Base-by-base conservation (phyloP, 2,888 invertebrate species). In the Philonicus albiceps region DNA sequence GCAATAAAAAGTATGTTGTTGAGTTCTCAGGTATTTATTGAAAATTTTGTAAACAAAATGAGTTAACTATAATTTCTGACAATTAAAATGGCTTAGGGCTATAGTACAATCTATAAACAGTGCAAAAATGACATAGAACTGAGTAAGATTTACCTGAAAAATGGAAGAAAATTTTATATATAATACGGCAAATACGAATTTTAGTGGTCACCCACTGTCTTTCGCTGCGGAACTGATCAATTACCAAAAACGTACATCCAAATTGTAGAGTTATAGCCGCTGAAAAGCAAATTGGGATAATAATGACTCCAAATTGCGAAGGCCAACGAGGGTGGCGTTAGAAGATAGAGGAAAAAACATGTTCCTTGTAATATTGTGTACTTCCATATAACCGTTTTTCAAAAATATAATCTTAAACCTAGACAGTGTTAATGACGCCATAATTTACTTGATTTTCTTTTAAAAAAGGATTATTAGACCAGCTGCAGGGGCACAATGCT, bases 371-470 rank as follows among this genome's bases (percentile, higher is more conserved):
- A 64, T 64, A 64, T 64, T 64, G 64, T 64, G 64, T 64, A 64
- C 64, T 81, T 81, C 55, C 81, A 81, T 81, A 81, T 81, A 55
- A 81, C 81, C 81, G 81, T 34, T 74, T 81, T 81, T 81, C 81
- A 81, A 81, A 81, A 81, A 81, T 81, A 81, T 30, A 81, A 81
- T 30, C 81, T 55, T 81, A 81, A 55, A 22, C 19, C 81, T 81
- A 81, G 30, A 34, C 30, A 78, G 16, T 78, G 55, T 81, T 81
- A 81, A 81, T 81, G 34, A 49, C 64, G 55, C 81, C 34, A 81
- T 30, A 81, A 81, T 55, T 55, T 74, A 74, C 19, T 74, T 81
- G 78, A 78, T 78, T 55, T 37, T 37, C 11, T 64, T 64, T 78
- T 16, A 78, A 78, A 81, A 81, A 81, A 37, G 37, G 55, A 55